A percentile compares a stretch with the other conserved stretches of the same genome.
Evolutionary conservation across 2,113 vertebrate species (phyloP).

Genomic region (Nothobranchius kuhntae): DNA sequence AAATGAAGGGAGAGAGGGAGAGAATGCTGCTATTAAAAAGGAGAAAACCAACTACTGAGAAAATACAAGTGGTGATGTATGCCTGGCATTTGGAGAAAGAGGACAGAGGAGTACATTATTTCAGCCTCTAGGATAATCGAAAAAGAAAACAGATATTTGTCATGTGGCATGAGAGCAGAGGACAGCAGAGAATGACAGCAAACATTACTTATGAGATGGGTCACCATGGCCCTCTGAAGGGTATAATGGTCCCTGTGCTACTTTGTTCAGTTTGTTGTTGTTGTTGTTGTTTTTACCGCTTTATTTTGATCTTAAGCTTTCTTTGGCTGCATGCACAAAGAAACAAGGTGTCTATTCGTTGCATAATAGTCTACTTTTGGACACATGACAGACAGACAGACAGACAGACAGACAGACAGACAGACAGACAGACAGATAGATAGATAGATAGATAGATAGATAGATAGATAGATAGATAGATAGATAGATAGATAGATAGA

Average conservation of each 20-base stretch:
- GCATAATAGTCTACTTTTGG: background rate
- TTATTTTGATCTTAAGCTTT: slow-evolving; percentile 11
- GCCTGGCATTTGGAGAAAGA: slow-evolving; percentile 46
- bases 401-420: too few species aligned
- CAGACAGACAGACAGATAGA: too few species aligned
- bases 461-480: too few species aligned
- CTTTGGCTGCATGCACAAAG: slow-evolving; percentile 2
- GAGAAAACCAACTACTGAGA: slow-evolving; percentile 16
- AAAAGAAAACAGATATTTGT: slow-evolving; percentile 65
- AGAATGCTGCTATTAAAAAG: slow-evolving; percentile 7
- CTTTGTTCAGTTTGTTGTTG: slow-evolving; percentile 40
- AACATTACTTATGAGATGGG: slow-evolving; percentile 52
- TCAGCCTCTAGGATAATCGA: slow-evolving; percentile 54
- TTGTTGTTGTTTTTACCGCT: background rate
- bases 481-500: too few species aligned
- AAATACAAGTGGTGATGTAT: slow-evolving; percentile 59
- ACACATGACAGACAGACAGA: too few species aligned
- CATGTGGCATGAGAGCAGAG: slow-evolving; percentile 45
- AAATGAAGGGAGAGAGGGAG: slow-evolving; percentile 5
- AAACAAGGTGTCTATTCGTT: slow-evolving; percentile 15
- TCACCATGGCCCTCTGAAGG: slow-evolving; percentile 39
- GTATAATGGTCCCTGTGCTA: slow-evolving; percentile 49
- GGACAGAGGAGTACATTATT: slow-evolving; percentile 56
- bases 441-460: too few species aligned
- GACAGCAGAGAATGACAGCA: slow-evolving; percentile 34